phyloP scores from a whole-genome alignment of 2,797 vertebrate species.

The Chromis chromis region DNA sequence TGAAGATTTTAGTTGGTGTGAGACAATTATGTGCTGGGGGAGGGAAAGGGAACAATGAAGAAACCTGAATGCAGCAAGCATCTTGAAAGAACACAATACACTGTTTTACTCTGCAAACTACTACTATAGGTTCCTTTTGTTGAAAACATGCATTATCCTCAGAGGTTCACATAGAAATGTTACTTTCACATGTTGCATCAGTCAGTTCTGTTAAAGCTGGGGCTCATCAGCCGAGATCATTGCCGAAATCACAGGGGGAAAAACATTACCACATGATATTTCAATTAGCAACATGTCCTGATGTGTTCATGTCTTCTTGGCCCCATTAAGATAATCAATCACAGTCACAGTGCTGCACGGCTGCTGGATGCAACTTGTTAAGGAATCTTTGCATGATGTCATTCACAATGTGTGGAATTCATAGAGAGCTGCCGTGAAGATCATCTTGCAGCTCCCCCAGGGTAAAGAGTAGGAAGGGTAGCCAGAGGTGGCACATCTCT shows the following conservation, averaged over 20 bases:
- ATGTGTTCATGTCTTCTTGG: slow-evolving; percentile 53
- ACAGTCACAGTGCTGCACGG: slow-evolving; percentile 35
- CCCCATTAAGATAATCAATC: slow-evolving; percentile 70
- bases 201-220: slow-evolving; percentile 24
- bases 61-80: slow-evolving; percentile 35
- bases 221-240: slow-evolving; percentile 7
- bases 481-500: slow-evolving; percentile 29
- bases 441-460: slow-evolving; percentile 49
- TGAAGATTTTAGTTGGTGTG: not conserved
- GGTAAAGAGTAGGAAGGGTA: slow-evolving; percentile 39
- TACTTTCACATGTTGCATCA: slow-evolving; percentile 36
- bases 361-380: slow-evolving; percentile 83
- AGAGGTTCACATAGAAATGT: slow-evolving; percentile 3
- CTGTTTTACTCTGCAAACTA: slow-evolving; percentile 5
- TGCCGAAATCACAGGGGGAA: slow-evolving; percentile 33
- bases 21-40: not conserved
- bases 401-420: slow-evolving; percentile 77
- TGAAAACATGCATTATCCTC: slow-evolving; percentile 13
- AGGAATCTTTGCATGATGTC: slow-evolving; percentile 83
- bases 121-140: slow-evolving; percentile 7
- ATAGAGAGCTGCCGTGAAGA: slow-evolving; percentile 58
- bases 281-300: slow-evolving; percentile 54
- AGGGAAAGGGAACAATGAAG: slow-evolving; percentile 37
- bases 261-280: slow-evolving; percentile 54
- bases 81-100: slow-evolving; percentile 41